Conservation (phyloP, 2,888 invertebrate species). For the Sarcophaga carnaria region DNA sequence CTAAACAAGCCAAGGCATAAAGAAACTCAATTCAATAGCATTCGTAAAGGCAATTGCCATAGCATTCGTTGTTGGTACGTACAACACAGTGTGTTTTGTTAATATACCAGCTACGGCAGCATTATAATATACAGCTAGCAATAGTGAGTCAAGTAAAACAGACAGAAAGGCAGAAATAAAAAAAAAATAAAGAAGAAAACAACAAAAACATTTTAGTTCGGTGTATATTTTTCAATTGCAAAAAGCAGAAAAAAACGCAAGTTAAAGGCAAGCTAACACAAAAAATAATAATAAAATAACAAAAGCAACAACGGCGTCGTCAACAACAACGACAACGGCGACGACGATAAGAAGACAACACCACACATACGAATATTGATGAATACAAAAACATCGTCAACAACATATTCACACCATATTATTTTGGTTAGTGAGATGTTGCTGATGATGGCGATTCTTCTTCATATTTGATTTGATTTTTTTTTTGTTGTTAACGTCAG, state of each 20-base stretch:
- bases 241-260: slow-evolving; percentile 49
- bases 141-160: slow-evolving; percentile 66
- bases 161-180: slow-evolving; percentile 45
- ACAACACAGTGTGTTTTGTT: slow-evolving; percentile 79
- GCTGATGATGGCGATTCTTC: slow-evolving; percentile 47
- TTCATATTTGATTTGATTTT: slow-evolving; percentile 35
- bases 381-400: slow-evolving; percentile 51
- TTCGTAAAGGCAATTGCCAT: slow-evolving; percentile 76
- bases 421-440: slow-evolving; percentile 27
- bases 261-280: slow-evolving; percentile 67
- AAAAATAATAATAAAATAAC: slow-evolving; percentile 47
- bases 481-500: slow-evolving; percentile 34
- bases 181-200: slow-evolving; percentile 57
- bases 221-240: slow-evolving; percentile 51
- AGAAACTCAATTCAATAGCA: slow-evolving; percentile 80
- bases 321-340: slow-evolving; percentile 13
- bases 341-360: slow-evolving; percentile 67
- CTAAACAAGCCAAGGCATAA: slow-evolving; percentile 74
- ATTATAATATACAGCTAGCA: slow-evolving; percentile 68
- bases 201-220: slow-evolving; percentile 39
- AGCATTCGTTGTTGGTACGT: slow-evolving; percentile 80
- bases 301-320: slow-evolving; percentile 57
- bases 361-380: slow-evolving; percentile 59
- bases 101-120: slow-evolving; percentile 74
- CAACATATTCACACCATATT: slow-evolving; percentile 58